Evolutionary conservation across 2,888 invertebrate genomes (phyloP), one percentile per base, ranked within the genome.

Genomic region (Lasioglossum pauxillum): DNA sequence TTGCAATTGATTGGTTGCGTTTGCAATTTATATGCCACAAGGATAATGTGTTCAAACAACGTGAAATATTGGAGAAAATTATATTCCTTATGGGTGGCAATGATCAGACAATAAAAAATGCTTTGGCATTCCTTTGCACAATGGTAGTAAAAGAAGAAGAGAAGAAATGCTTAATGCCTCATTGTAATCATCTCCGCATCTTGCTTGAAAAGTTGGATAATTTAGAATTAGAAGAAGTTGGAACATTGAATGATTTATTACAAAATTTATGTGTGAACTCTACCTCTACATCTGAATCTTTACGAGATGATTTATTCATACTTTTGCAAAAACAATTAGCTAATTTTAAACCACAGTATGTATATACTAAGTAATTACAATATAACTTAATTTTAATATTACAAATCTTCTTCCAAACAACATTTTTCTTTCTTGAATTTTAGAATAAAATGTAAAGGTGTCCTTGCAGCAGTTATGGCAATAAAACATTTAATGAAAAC

Each of bases 231-330:
- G 96, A 96, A 83, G 98, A 98, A 95, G 97, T 98, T 35, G 97
- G 97, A 78, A 96, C 97, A 76, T 96, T 98, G 19, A 98, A 98
- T 96, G 97, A 98, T 93, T 96, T 98, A 89, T 95, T 99, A 5
- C 98, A 98, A 93, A 96, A 96, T 31, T 44, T 98, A 95, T 95
- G 96, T 95, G n/a, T 94, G 93, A 89, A 95, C 94, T 73, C 95
- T 93, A 16, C 95, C 60, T 95, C 96, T 46, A 93, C 95, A 3
- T 92, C 95, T 49, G 95, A 95, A n/a, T 95, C 95, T 5, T 96
- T 98, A 64, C 97, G 97, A 94, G 97, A 98, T 95, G 98, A 98
- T 93, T 96, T 99, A 78, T 97, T 97, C 93, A 98, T 98, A 96
- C 95, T 98, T 31, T 96, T 98, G n/a, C 96, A 97, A 89, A 99